phyloP scores from a whole-genome alignment of 2,888 invertebrate genomes.

The Omphaloscelis lunosa region DNA sequence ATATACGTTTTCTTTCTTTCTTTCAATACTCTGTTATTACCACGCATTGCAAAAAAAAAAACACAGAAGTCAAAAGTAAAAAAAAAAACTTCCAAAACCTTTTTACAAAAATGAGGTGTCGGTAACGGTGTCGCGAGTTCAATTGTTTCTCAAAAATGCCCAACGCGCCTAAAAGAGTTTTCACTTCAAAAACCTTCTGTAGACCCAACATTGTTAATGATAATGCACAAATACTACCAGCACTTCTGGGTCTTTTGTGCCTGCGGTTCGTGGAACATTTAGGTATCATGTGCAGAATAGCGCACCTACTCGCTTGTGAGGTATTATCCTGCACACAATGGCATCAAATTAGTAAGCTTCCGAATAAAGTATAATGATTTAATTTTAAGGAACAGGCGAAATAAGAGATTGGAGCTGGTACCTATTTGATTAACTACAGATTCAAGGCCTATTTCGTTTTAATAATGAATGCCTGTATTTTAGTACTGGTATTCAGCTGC shows the following conservation, averaged over 20 bases:
- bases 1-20: too few species aligned
- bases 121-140: too few species aligned
- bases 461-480: background rate
- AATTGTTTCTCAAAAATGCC: too few species aligned
- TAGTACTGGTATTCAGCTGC: background rate
- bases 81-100: too few species aligned
- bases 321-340: background rate
- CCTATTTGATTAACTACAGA: background rate
- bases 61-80: too few species aligned
- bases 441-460: background rate
- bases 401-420: background rate
- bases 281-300: background rate
- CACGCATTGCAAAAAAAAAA: background rate
- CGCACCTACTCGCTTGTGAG: background rate
- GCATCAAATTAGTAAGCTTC: background rate
- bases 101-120: too few species aligned
- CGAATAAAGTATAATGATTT: slow-evolving; percentile 11
- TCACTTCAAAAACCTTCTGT: background rate
- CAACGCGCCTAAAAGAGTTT: too few species aligned
- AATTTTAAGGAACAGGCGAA: background rate
- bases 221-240: background rate
- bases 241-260: background rate
- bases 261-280: background rate
- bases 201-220: background rate
- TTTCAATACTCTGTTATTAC: too few species aligned